Evolutionary conservation across 2,797 vertebrate species (phyloP).

Genomic region (Brachymystax lenok): DNA sequence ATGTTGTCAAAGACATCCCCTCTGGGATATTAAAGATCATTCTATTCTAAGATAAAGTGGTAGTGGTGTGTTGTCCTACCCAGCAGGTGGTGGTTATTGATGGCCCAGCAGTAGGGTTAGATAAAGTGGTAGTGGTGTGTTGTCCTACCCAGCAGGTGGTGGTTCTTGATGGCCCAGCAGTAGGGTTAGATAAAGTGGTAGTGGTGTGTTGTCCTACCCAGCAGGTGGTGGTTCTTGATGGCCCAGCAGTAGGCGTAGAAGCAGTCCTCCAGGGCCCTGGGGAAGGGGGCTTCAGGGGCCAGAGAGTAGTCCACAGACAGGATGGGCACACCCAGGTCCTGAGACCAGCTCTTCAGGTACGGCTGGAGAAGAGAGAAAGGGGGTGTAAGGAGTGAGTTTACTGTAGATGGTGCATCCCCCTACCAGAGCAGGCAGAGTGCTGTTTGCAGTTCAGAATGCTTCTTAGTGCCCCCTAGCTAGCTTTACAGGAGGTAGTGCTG

Average conservation of each 20-base stretch:
- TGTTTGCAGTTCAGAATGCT: too few relatives aligned
- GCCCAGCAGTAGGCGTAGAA: constrained; percentile 96
- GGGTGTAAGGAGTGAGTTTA: neutral
- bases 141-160: constrained; percentile 82
- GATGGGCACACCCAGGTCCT: constrained; percentile 84
- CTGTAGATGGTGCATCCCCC: neutral
- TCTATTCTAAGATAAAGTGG: too few relatives aligned
- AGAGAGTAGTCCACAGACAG: constrained; percentile 92
- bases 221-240: constrained; percentile 81
- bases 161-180: constrained; percentile 85
- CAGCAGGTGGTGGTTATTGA: too few relatives aligned
- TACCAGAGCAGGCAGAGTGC: neutral
- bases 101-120: neutral
- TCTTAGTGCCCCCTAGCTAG: too few relatives aligned
- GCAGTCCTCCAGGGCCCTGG: constrained; percentile 90
- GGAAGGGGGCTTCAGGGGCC: constrained; percentile 90
- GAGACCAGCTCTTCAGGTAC: constrained; percentile 90
- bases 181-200: neutral
- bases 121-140: neutral
- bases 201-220: constrained; percentile 72
- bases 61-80: too few relatives aligned
- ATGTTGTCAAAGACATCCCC: too few relatives aligned
- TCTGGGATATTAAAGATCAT: too few relatives aligned
- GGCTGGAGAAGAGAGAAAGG: constrained; percentile 60
- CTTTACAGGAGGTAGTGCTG: too few relatives aligned